These are phyloP conservation scores for Mormyrus lacerda DNA, from an alignment of 2,113 vertebrate genomes.

Conservation along the genomic window DNA sequence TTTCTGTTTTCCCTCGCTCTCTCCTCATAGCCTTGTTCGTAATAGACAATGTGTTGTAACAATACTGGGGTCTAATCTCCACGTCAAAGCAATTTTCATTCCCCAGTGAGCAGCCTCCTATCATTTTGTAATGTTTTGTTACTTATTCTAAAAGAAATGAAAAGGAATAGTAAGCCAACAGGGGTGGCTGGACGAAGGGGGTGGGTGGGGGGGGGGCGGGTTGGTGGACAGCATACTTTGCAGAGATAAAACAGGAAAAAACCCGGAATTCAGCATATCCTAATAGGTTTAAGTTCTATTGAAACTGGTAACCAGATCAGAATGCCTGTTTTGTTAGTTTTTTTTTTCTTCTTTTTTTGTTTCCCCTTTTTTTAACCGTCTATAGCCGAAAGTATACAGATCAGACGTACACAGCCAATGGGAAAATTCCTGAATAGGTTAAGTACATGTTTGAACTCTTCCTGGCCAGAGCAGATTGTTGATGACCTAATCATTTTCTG, in stretches of 20 bases:
- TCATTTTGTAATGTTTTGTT: conserved; percentile 98
- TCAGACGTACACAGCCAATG: conserved; percentile 82
- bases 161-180: conserved; percentile 82
- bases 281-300: conserved; percentile 97
- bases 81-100: conserved; percentile 99
- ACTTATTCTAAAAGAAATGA: conserved; percentile 92
- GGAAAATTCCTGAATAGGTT: conserved; percentile 98
- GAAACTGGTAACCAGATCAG: conserved; percentile 88
- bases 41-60: conserved; percentile 98
- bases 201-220: neutral
- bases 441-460: conserved; percentile 99
- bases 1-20: conserved; percentile 33
- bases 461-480: conserved; percentile 93
- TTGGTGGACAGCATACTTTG: conserved; percentile 76
- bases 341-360: conserved; percentile 44
- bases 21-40: conserved; percentile 77
- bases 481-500: conserved; percentile 99
- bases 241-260: conserved; percentile 64
- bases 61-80: conserved; percentile 94
- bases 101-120: conserved; percentile 89
- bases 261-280: conserved; percentile 82
- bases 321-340: conserved; percentile 77
- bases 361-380: conserved; percentile 61
- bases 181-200: conserved; percentile 58
- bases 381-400: conserved; percentile 79